A percentile compares a stretch with the other conserved stretches of the same genome.
Conservation (phyloP, 1,140 invertebrate genomes). For the Eciton burchellii region DNA sequence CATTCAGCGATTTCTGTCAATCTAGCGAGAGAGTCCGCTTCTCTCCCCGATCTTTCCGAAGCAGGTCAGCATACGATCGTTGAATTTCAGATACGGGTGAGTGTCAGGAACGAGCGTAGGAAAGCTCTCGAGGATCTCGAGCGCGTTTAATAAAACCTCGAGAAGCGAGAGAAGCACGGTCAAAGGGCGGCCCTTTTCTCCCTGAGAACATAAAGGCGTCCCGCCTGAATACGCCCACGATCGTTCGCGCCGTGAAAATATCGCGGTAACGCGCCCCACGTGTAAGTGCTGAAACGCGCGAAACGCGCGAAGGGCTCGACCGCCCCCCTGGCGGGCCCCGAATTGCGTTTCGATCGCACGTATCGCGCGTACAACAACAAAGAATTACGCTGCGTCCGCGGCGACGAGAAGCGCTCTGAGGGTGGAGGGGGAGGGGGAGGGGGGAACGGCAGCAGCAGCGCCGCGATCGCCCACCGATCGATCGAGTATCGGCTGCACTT, state of each 20-base stretch:
- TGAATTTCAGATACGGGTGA: too few relatives aligned
- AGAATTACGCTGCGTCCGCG: background rate
- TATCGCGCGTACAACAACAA: slow-evolving; percentile 1
- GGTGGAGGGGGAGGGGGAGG: too few relatives aligned
- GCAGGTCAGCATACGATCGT: too few relatives aligned
- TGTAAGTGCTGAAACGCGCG: slow-evolving; percentile 24
- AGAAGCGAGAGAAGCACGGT: background rate
- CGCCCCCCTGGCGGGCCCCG: background rate
- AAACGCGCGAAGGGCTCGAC: background rate
- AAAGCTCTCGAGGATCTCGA: background rate
- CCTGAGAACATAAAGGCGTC: slow-evolving; percentile 37
- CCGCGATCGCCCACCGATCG: background rate
- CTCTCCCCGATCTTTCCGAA: too few relatives aligned
- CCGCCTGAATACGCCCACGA: slow-evolving; percentile 10
- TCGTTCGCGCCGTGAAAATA: slow-evolving; percentile 32
- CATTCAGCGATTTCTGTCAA: too few relatives aligned
- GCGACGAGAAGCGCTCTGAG: background rate
- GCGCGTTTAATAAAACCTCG: slow-evolving; percentile 20
- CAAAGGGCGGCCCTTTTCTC: background rate
- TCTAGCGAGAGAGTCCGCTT: too few relatives aligned
- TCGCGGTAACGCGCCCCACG: slow-evolving; percentile 9
- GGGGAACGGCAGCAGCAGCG: too few relatives aligned
- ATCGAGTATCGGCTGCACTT: background rate
- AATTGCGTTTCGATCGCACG: slow-evolving; percentile 18
- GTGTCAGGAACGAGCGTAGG: background rate